Evolutionary conservation across 35 echinoderm and acorn worm species (phyloP).

Genomic region (Apostichopus californicus): DNA sequence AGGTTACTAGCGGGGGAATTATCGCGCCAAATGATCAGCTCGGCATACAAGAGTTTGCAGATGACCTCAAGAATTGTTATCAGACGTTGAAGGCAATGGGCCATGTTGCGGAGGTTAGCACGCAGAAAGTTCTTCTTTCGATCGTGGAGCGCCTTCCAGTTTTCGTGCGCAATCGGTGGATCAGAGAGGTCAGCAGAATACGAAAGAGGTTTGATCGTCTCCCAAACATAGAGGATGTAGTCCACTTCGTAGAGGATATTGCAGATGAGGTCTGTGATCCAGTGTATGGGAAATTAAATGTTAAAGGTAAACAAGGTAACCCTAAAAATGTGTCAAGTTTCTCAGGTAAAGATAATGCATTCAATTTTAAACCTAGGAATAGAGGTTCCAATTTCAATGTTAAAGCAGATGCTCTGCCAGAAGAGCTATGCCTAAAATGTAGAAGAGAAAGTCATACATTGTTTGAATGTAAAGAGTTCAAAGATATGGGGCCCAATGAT

Average conservation of each 20-base stretch:
- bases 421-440: slow-evolving; percentile 32
- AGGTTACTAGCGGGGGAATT: neutral
- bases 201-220: neutral
- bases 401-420: neutral
- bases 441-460: slow-evolving; percentile 6
- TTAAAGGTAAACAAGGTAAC: neutral
- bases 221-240: neutral
- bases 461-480: slow-evolving; percentile 25
- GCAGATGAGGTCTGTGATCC: neutral
- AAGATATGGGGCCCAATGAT: neutral
- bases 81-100: neutral
- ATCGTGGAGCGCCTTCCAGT: neutral
- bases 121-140: neutral
- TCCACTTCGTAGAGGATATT: neutral
- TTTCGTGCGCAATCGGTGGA: neutral
- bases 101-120: neutral
- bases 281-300: slow-evolving; percentile 23
- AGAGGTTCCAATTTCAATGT: slow-evolving; percentile 51
- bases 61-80: neutral
- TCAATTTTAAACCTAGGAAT: neutral
- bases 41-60: neutral
- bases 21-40: neutral
- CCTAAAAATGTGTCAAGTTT: neutral
- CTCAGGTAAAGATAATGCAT: neutral
- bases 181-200: neutral